These are phyloP conservation scores for Incurvaria masculella DNA, from an alignment of 2,888 invertebrate genomes.

Conservation along the genomic window DNA sequence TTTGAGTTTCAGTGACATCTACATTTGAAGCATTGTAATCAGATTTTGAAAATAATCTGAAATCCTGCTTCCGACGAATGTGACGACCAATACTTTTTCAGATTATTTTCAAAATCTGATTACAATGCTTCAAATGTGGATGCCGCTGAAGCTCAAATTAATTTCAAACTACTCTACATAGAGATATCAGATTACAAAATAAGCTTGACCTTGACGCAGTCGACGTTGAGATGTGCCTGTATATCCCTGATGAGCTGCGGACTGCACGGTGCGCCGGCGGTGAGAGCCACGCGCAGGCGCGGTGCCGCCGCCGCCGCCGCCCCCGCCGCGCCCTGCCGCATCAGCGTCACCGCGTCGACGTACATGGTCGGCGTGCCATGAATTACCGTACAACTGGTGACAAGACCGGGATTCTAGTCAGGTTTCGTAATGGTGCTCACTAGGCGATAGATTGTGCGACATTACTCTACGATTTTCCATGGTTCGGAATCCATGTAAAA, in stretches of 20 bases:
- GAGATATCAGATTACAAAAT: too few species aligned
- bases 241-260: constrained; percentile 58
- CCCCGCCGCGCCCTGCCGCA: constrained; percentile 36
- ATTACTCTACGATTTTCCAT: background rate
- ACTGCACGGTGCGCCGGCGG: constrained; percentile 78
- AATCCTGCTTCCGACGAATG: too few species aligned
- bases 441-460: background rate
- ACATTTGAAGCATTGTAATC: too few species aligned
- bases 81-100: too few species aligned
- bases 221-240: constrained; percentile 43
- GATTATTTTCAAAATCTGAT: too few species aligned
- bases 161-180: too few species aligned
- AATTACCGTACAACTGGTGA: constrained; percentile 62
- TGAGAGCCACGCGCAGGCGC: constrained; percentile 51
- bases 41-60: too few species aligned
- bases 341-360: constrained; percentile 62
- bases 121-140: too few species aligned
- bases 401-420: too few species aligned
- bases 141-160: too few species aligned
- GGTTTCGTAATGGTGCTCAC: background rate
- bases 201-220: constrained; percentile 48
- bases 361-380: constrained; percentile 90
- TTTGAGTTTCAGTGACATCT: too few species aligned
- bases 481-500: too few species aligned
- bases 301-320: constrained; percentile 34